Base-by-base conservation (phyloP, 2,888 invertebrate species). In the Rhodophaea formosa region DNA sequence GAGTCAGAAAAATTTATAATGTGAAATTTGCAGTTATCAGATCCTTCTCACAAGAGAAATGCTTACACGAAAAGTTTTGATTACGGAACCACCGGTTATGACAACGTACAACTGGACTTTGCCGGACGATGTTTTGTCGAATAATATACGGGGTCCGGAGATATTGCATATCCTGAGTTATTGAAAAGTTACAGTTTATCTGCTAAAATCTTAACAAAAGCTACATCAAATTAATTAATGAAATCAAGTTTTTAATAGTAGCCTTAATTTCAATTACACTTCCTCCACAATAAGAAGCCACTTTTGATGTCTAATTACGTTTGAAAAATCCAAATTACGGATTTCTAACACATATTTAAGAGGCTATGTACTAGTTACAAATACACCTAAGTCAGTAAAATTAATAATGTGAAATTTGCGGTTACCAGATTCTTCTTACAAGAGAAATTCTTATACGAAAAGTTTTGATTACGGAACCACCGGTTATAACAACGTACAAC, bases 381-480 rank as follows among this genome's bases (percentile, higher is more conserved):
- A n/a, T n/a, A n/a, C n/a, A n/a, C n/a, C n/a, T n/a, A n/a, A n/a
- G n/a, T n/a, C n/a, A n/a, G n/a, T n/a, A n/a, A n/a, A n/a, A n/a
- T n/a, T n/a, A n/a, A n/a, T n/a, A n/a, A n/a, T 5, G 2, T 23
- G 23, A n/a, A n/a, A n/a, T n/a, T n/a, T 32, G 3, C 45, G 45
- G 30, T 45, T 54, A 54, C 54, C 10, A 10, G 15, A 30, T 54
- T 7, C 43, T 43, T 29, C 30, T 12, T 1, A 1, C 32, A 12
- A 32, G 3, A 6, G 29, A 16, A 12, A 15, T 49, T 60, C 57
- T 61, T 64, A 65, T 64, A 60, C 58, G 59, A 59, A 70, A 72
- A 72, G 66, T 72, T 72, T 70, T 68, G 69, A 72, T 72, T 67
- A 68, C 66, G 54, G 64, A 61, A 62, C 59, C 60, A 62, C 57